Evolutionary conservation across 2,113 vertebrate genomes (phyloP).

Genomic region (Enhydra lutris): DNA sequence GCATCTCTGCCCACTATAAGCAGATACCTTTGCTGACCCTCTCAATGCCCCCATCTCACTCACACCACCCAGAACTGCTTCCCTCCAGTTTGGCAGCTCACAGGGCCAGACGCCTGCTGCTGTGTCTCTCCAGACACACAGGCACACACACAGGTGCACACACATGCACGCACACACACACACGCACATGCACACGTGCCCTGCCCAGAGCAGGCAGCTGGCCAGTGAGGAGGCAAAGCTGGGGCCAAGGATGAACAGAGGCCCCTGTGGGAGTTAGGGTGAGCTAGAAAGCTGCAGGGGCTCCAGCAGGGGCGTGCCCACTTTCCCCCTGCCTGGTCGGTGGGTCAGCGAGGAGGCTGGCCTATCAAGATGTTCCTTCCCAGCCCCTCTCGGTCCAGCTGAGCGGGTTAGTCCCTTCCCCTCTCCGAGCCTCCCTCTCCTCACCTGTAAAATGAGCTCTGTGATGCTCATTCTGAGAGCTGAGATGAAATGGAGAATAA

Average conservation of each 20-base stretch:
- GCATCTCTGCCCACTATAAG: neutral
- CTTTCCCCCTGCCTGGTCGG: accelerated
- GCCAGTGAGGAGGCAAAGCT: neutral
- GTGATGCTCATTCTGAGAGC: neutral
- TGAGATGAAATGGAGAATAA: neutral
- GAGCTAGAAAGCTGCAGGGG: neutral
- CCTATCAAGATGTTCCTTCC: neutral
- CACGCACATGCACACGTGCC: neutral
- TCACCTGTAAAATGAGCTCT: neutral
- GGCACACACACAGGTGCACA: too few relatives aligned
- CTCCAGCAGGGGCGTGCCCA: neutral
- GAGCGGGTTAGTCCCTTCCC: neutral
- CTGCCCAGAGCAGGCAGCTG: neutral
- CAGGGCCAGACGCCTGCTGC: neutral
- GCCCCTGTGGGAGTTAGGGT: neutral
- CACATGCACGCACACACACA: neutral
- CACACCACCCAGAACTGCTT: neutral
- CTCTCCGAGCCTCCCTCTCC: neutral
- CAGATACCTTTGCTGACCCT: neutral
- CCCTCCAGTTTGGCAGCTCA: neutral
- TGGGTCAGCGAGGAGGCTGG: accelerated
- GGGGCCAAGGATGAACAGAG: neutral
- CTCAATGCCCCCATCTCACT: neutral
- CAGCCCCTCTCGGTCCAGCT: neutral
- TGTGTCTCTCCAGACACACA: neutral